Base-by-base conservation (phyloP, 2,888 invertebrate genomes). In the Autographa gamma region DNA sequence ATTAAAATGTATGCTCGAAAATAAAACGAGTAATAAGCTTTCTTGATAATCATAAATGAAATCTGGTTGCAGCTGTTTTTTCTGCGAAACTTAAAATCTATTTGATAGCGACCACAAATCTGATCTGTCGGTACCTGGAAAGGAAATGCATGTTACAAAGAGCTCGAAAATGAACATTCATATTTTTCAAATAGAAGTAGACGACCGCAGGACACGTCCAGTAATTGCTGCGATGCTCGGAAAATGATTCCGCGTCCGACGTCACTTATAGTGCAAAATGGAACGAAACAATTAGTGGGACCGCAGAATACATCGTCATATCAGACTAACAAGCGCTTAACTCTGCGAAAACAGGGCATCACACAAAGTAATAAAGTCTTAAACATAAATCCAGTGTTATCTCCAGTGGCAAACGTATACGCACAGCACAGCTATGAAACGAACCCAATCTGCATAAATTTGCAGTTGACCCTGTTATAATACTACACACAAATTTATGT, bases 381-480 rank as follows among this genome's bases (percentile, higher is more conserved):
- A 83, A 85, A 85, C 88, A 91, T 91, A 92, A 91, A 92, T 91
- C 88, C 86, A 79, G 80, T 83, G 90, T 88, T 92, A 91, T 92
- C 92, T 89, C 84, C 79, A 84, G 86, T 85, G 84, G 89, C 86
- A 85, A 90, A 88, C 87, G 88, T 90, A 88, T 83, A 90, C 91
- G 90, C 91, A 91, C 87, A 88, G 83, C 85, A 84, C 76, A 81
- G 88, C 89, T 86, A 89, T 89, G 90, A 89, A 91, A 91, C 89
- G 88, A 92, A 92, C 86, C 86, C 91, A 92, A 92, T 93, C 92
- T 92, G 91, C 92, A 93, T 92, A 92, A 91, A 92, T 92, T 92
- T 93, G 92, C 90, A 92, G 91, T 92, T 92, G 91, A 92, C 92
- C 90, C 90, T 91, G 89, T 91, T 91, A 90, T 89, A 77, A 77